Base-by-base conservation (phyloP, 1,140 invertebrate species). In the Condylostylus longicornis region DNA sequence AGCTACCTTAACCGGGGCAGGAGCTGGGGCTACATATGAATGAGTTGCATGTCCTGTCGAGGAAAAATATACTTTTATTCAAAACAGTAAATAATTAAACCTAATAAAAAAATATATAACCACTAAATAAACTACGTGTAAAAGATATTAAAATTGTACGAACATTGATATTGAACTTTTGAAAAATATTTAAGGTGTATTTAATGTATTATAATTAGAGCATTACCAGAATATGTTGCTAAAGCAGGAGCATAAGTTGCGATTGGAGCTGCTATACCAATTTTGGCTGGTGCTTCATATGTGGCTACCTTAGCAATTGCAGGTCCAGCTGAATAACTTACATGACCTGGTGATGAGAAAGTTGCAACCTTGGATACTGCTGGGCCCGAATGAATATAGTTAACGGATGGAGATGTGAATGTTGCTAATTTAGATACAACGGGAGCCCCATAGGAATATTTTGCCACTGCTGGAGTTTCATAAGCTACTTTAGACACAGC, bases 361-460 rank as follows among this genome's bases (percentile, higher is more conserved):
- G 31, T 21, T 23, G 41, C 38, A 15, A 43, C 32, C 20, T 51
- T 49, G 1, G 39, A 33, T 14, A 51, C n/a, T 10, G 40, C 41
- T 0, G 47, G 50, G 5, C n/a, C n/a, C n/a, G n/a, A n/a, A n/a
- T n/a, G n/a, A 19, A 43, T 42, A 38, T 47, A 56, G 1, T 42
- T 42, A 29, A 54, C 54, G 2, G 41, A 48, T 1, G 50, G 53
- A 0, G 53, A 50, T 20, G 43, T 42, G 32, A 51, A 56, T 1
- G 48, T 48, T 34, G 46, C 48, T 39, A 54, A 43, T 31, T 56
- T 52, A 10, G 44, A 42, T 10, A 45, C 23, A 1, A 38, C 37
- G 5, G 51, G 51, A 15, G 22, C 47, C 1, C 43, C 20, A 1
- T 46, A 41, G 9, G 45, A 42, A 5, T 38, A 38, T 13, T 43